A percentile compares a stretch with the other conserved stretches of the same genome.
Evolutionary conservation across 2,113 vertebrate species (phyloP).

Genomic region (Illadopsis cleaveri): DNA sequence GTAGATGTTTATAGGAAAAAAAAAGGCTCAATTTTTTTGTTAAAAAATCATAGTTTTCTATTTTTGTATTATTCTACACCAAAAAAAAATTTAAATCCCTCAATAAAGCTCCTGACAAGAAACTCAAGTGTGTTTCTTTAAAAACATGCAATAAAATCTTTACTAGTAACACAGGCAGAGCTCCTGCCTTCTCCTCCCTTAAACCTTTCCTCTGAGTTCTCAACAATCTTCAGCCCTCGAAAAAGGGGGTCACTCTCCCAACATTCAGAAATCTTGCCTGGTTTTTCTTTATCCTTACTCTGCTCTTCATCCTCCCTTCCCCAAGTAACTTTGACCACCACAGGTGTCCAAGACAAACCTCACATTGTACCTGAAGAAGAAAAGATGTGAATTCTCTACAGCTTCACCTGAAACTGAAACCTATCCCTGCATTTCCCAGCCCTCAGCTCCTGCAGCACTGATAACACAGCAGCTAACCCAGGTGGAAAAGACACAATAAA

Average conservation of each 20-base stretch:
- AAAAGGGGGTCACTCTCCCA: not conserved
- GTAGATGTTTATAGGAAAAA: not conserved
- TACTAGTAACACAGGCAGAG: not conserved
- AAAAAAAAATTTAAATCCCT: not conserved
- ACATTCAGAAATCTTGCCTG: not conserved
- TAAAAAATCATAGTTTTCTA: not conserved
- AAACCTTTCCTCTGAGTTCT: not conserved
- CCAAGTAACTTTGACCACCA: not conserved
- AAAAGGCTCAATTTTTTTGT: not conserved
- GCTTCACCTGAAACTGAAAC: not conserved
- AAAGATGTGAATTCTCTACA: rapidly evolving
- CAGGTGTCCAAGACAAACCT: not conserved
- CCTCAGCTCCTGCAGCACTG: not conserved
- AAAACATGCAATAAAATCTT: not conserved
- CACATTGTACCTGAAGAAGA: rapidly evolving
- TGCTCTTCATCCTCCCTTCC: not conserved
- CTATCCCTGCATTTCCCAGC: not conserved
- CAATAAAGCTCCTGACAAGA: not conserved
- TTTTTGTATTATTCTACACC: not conserved
- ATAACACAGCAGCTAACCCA: not conserved
- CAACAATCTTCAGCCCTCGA: not conserved
- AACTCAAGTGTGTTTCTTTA: not conserved
- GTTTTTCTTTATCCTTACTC: not conserved
- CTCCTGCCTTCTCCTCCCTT: not conserved
- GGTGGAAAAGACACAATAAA: not conserved